Conservation (phyloP, 2,797 vertebrate genomes). For the Carduelis carduelis region DNA sequence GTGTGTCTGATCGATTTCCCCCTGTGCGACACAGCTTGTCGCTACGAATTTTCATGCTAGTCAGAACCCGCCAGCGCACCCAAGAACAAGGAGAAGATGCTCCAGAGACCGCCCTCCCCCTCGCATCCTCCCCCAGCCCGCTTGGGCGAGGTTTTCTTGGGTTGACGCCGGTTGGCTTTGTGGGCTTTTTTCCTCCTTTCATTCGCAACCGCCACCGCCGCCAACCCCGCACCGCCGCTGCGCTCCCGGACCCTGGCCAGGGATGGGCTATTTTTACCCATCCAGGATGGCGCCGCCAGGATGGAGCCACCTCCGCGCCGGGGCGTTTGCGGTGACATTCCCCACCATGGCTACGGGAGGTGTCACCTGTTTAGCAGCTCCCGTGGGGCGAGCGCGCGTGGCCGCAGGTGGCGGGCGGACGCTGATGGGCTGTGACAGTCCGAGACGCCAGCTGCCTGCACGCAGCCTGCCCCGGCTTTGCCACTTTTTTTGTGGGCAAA, state of each 20-base stretch:
- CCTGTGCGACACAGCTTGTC: slow-evolving; percentile 93
- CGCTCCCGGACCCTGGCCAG: neutral
- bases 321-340: slow-evolving; percentile 51
- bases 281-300: slow-evolving; percentile 6
- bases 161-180: neutral
- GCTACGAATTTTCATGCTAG: slow-evolving; percentile 93
- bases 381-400: slow-evolving; percentile 70
- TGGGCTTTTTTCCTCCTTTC: neutral
- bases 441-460: slow-evolving; percentile 79
- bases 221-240: rapidly evolving
- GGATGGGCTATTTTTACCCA: slow-evolving; percentile 68
- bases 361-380: slow-evolving; percentile 88
- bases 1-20: slow-evolving; percentile 99
- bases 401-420: slow-evolving; percentile 85
- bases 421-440: slow-evolving; percentile 87
- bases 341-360: slow-evolving; percentile 55
- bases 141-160: slow-evolving; percentile 35
- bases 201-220: neutral
- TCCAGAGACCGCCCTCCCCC: slow-evolving; percentile 44
- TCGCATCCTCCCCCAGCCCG: neutral
- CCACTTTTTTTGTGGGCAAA: slow-evolving; percentile 69
- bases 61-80: slow-evolving; percentile 83
- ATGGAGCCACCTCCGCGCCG: slow-evolving; percentile 55
- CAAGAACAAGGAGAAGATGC: slow-evolving; percentile 72
- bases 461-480: slow-evolving; percentile 65